A percentile compares a stretch with the other conserved stretches of the same genome.
phyloP scores from a whole-genome alignment of 2,113 vertebrate species.

The Pollachius pollachius region DNA sequence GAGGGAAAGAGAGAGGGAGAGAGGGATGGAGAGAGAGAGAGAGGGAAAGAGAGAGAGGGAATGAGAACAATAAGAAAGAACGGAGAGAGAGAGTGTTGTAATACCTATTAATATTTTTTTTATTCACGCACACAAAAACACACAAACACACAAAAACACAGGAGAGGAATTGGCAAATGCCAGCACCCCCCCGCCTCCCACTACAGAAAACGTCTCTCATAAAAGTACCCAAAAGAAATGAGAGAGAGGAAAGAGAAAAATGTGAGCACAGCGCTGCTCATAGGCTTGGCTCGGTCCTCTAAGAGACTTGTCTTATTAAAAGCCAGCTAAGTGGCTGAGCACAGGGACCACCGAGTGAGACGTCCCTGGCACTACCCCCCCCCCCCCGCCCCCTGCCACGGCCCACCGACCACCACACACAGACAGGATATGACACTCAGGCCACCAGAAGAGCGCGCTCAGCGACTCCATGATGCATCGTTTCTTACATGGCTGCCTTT shows the following conservation, averaged over 20 bases:
- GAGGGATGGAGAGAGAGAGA: background rate
- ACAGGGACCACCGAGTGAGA: constrained; percentile 66
- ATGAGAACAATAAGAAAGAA: constrained; percentile 22
- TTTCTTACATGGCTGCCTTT: constrained; percentile 29
- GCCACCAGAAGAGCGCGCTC: constrained; percentile 54
- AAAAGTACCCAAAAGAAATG: constrained; percentile 33
- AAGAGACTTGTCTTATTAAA: constrained; percentile 69
- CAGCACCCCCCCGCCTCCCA: constrained; percentile 56
- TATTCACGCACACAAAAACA: background rate
- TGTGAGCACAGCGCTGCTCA: constrained; percentile 43
- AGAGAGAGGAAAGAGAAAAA: constrained; percentile 30
- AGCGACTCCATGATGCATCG: constrained; percentile 29
- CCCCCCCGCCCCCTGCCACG: constrained; percentile 35
- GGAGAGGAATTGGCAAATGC: constrained; percentile 41
- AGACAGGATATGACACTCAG: constrained; percentile 52
- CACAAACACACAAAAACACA: background rate
- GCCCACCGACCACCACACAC: constrained; percentile 35
- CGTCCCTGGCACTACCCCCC: constrained; percentile 52
- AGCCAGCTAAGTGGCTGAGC: constrained; percentile 62
- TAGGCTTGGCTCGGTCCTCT: constrained; percentile 55
- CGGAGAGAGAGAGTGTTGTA: background rate
- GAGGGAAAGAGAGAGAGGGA: background rate
- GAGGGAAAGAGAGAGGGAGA: constrained; percentile 27
- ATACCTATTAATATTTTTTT: constrained; percentile 2
- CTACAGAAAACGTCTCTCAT: constrained; percentile 57